Base-by-base conservation (phyloP, 2,888 invertebrate species). In the Xylota sylvarum region DNA sequence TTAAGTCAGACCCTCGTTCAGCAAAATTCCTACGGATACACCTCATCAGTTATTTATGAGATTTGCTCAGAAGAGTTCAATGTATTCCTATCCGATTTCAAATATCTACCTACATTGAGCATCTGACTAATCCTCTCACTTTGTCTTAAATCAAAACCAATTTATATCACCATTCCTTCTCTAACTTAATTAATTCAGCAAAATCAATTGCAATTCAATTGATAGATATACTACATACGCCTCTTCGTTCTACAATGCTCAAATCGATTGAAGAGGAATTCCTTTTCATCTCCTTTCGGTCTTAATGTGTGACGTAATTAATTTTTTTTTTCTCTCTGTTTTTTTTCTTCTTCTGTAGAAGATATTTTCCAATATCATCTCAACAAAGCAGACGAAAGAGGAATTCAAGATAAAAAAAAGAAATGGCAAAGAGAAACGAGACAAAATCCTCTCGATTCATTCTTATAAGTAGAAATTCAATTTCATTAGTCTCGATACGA, bases 381-480 rank as follows among this genome's bases (percentile, higher is more conserved):
- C n/a, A 3, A 46, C 19, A 48, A 64, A 65, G 56, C n/a, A 67
- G 32, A 52, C 23, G 30, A 37, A 37, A 70, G 14, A 17, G 12
- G 17, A 32, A 50, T 30, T 60, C 10, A 37, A 23, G 12, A 19
- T 17, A 40, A 46, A 69, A 50, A 10, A 43, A 30, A 46, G 32
- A 23, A 35, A 62, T 14, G 40, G 23, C 62, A 27, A 65, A 55
- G 32, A 46, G 55, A 58, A 23, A 62, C 62, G 40, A 69, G 56
- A 40, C 72, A 64, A 65, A 72, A 65, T 78, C 83, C 65, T 19
- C 37, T 65, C 64, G 35, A 62, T 81, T 80, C 46, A 56, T 62
- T 77, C 60, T 72, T 85, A 60, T 76, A 62, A 80, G 76, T 65
- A 81, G 30, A 80, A 80, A 81, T 72, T 81, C 72, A 85, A 81